These are phyloP conservation scores for Girardinichthys multiradiatus DNA, from an alignment of 2,113 vertebrate genomes.

Conservation along the genomic window DNA sequence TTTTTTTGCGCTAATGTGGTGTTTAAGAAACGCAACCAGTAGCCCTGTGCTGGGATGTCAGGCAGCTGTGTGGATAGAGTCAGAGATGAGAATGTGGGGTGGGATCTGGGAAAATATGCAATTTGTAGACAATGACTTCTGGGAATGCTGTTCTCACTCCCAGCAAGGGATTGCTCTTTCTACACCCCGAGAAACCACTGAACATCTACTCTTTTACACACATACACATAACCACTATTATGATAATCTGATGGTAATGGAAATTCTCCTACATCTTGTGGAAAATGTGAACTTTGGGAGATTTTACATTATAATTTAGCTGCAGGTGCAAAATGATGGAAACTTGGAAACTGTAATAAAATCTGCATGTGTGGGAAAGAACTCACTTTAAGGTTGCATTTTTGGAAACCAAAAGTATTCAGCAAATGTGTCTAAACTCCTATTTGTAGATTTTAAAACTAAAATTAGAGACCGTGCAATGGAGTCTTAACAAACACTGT, in stretches of 20 bases:
- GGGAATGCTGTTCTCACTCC: constrained; percentile 57
- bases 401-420: constrained; percentile 15
- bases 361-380: background rate
- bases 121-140: constrained; percentile 63
- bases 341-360: constrained; percentile 36
- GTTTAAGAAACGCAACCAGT: constrained; percentile 52
- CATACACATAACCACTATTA: constrained; percentile 2
- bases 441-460: background rate
- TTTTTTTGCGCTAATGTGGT: constrained; percentile 44
- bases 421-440: background rate
- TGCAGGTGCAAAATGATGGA: constrained; percentile 45
- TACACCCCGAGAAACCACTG: constrained; percentile 42
- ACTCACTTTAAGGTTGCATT: constrained; percentile 7
- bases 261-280: constrained; percentile 57
- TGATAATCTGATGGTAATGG: constrained; percentile 48
- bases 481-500: background rate
- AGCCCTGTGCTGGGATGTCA: constrained; percentile 15
- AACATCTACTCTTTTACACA: constrained; percentile 10
- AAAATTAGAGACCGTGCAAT: background rate
- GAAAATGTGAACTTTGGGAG: constrained; percentile 59
- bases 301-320: constrained; percentile 51
- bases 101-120: constrained; percentile 35
- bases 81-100: background rate
- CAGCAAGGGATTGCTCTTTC: constrained; percentile 36
- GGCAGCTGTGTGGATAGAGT: constrained; percentile 29